These are phyloP conservation scores for Gymnoscopelus braueri DNA, from an alignment of 2,797 vertebrate genomes.

Conservation along the genomic window DNA sequence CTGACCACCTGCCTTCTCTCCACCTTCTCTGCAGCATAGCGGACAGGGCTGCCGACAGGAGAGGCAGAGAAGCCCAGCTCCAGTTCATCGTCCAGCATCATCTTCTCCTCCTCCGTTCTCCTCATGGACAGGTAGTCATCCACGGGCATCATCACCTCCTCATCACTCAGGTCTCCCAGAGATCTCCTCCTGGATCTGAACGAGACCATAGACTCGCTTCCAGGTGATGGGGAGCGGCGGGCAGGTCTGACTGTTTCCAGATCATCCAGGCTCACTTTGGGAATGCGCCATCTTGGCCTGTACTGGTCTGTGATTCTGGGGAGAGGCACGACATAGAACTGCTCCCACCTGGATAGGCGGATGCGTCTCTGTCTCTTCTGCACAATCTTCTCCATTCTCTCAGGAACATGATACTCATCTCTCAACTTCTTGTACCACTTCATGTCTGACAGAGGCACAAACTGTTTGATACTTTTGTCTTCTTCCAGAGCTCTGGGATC, in stretches of 20 bases:
- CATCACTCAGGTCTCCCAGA: conserved; percentile 93
- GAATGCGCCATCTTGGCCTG: conserved; percentile 96
- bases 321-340: conserved; percentile 97
- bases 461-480: conserved; percentile 93
- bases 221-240: conserved; percentile 89
- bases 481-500: conserved; percentile 85
- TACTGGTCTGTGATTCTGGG: conserved; percentile 98
- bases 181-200: conserved; percentile 92
- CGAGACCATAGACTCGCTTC: conserved; percentile 83
- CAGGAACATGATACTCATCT: conserved; percentile 94
- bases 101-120: conserved; percentile 89
- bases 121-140: conserved; percentile 93
- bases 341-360: conserved; percentile 98
- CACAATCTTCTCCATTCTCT: conserved; percentile 89
- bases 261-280: conserved; percentile 93
- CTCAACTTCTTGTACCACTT: conserved; percentile 97
- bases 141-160: conserved; percentile 89
- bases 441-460: conserved; percentile 97
- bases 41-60: conserved; percentile 90
- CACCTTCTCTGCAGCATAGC: conserved; percentile 77
- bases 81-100: conserved; percentile 94
- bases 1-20: conserved; percentile 83
- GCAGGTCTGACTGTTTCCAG: conserved; percentile 96
- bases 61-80: conserved; percentile 98
- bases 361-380: conserved; percentile 96